Conservation (phyloP, 2,797 vertebrate genomes). For the Sitta carolinensis region DNA sequence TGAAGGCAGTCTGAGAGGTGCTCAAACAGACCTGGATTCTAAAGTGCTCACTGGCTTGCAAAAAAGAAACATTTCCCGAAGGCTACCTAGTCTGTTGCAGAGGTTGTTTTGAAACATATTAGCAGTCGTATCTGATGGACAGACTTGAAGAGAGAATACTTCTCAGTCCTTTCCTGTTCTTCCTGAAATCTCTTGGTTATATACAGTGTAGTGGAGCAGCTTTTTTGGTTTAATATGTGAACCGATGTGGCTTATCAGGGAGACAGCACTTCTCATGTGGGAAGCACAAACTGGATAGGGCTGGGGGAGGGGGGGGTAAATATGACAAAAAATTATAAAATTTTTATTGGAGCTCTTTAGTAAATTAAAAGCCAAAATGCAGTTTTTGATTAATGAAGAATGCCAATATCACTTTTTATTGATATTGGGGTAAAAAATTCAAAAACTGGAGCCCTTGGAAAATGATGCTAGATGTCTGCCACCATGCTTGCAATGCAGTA, state of each 20-base stretch:
- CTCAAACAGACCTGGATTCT: background rate
- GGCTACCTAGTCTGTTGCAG: background rate
- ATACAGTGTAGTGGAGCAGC: background rate
- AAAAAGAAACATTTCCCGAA: background rate
- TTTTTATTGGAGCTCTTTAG: background rate
- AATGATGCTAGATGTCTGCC: background rate
- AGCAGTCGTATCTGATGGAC: background rate
- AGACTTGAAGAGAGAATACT: background rate
- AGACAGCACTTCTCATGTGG: background rate
- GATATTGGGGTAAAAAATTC: background rate
- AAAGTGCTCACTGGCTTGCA: background rate
- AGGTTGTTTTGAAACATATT: background rate
- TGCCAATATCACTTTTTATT: background rate
- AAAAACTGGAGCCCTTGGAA: background rate
- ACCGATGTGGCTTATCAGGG: background rate
- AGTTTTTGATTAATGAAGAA: background rate
- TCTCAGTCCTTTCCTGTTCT: background rate
- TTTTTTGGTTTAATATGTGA: background rate
- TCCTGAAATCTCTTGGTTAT: background rate
- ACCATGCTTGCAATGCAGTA: background rate
- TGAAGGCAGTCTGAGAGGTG: background rate
- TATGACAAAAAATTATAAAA: background rate
- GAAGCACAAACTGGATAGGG: background rate
- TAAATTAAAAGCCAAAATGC: background rate
- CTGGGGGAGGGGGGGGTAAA: fast-evolving